Percentiles rank a stretch among this genome's conserved stretches.
Evolutionary conservation across 2,797 vertebrate species (phyloP).

Genomic region (Rousettus madagascariensis): DNA sequence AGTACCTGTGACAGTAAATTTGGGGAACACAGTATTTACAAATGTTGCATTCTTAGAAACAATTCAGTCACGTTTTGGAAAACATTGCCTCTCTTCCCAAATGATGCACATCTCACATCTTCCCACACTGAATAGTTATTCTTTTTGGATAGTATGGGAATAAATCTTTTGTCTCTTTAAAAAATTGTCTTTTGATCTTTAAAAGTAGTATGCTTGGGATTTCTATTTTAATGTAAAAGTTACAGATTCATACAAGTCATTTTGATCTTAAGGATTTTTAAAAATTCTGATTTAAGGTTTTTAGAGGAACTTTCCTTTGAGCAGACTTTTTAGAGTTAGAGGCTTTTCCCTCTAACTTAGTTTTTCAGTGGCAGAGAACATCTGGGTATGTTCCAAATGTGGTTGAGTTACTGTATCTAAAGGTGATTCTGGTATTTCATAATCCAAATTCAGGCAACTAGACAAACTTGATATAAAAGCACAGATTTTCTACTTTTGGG

Average conservation of each 20-base stretch:
- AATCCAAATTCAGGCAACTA: constrained; percentile 13
- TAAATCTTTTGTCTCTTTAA: neutral
- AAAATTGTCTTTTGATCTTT: neutral
- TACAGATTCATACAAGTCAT: neutral
- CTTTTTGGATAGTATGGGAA: neutral
- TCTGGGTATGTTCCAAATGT: constrained; percentile 53
- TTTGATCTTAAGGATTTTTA: neutral
- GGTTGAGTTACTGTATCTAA: constrained; percentile 63
- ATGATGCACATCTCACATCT: neutral
- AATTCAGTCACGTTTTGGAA: neutral
- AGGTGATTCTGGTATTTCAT: constrained; percentile 46
- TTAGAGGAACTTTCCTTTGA: constrained; percentile 4
- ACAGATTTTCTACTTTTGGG: neutral
- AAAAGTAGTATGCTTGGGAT: neutral
- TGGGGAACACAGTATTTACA: neutral
- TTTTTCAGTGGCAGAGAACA: constrained; percentile 36
- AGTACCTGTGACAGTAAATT: neutral
- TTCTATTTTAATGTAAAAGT: neutral
- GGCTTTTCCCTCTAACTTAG: constrained; percentile 43
- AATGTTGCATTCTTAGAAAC: neutral
- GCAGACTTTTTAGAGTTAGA: neutral
- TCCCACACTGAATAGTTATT: neutral
- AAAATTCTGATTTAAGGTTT: neutral
- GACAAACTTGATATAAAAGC: neutral
- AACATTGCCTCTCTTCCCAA: neutral